These are phyloP conservation scores for Oxystoma pomonae DNA, from an alignment of 2,888 invertebrate genomes.

Conservation along the genomic window DNA sequence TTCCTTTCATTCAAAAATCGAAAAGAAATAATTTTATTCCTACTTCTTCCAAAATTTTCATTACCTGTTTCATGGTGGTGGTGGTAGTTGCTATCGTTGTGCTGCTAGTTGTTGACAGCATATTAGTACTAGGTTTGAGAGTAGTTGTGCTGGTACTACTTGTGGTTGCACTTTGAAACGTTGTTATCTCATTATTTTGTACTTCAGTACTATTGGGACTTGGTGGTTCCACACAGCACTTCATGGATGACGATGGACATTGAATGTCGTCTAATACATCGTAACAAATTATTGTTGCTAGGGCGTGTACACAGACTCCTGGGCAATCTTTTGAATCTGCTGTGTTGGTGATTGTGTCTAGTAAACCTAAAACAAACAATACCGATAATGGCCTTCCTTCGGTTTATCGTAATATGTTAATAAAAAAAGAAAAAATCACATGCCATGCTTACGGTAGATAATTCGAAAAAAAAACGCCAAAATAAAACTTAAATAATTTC, in stretches of 20 bases:
- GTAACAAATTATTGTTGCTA: slow-evolving; percentile 82
- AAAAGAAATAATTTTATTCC: background rate
- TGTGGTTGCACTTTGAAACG: slow-evolving; percentile 36
- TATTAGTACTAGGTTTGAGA: slow-evolving; percentile 26
- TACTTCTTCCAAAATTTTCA: too few relatives aligned
- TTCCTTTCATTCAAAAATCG: too few relatives aligned
- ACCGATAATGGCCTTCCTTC: background rate
- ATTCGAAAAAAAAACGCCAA: too few relatives aligned
- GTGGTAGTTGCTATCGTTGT: slow-evolving; percentile 23
- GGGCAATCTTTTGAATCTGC: slow-evolving; percentile 84
- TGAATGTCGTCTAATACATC: slow-evolving; percentile 78
- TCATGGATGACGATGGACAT: slow-evolving; percentile 77
- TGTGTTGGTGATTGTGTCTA: slow-evolving; percentile 82
- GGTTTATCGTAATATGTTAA: too few relatives aligned
- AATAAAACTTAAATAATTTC: too few relatives aligned
- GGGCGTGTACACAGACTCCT: slow-evolving; percentile 80
- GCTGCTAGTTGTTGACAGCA: slow-evolving; percentile 32
- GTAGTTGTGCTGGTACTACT: slow-evolving; percentile 28
- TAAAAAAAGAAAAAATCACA: too few relatives aligned
- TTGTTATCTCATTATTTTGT: slow-evolving; percentile 35
- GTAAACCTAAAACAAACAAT: slow-evolving; percentile 62
- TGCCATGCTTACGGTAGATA: too few relatives aligned
- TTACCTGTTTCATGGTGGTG: slow-evolving; percentile 7
- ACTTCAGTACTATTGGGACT: slow-evolving; percentile 52
- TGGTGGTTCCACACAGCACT: slow-evolving; percentile 77